phyloP scores from a whole-genome alignment of 2,113 vertebrate genomes.

The Daphoenositta chrysoptera region DNA sequence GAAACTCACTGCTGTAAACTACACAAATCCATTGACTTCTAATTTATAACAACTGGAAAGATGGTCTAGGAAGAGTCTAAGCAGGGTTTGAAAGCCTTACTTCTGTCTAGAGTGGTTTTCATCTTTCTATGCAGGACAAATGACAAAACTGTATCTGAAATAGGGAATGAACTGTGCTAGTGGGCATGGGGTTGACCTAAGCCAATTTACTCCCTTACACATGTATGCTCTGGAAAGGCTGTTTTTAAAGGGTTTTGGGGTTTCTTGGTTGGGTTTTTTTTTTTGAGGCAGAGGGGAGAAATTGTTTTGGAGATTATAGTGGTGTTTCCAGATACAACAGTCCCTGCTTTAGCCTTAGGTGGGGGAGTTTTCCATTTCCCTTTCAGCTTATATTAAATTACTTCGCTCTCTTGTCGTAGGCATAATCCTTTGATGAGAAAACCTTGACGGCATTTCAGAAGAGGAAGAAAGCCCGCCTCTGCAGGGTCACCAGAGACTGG shows the following conservation, averaged over 20 bases:
- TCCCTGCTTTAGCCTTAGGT: background rate
- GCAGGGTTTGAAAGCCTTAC: background rate
- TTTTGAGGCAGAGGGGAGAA: background rate
- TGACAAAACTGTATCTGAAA: background rate
- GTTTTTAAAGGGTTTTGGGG: background rate
- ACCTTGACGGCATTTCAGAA: background rate
- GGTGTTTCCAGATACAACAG: background rate
- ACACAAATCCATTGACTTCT: background rate
- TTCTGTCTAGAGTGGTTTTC: background rate
- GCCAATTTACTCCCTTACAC: background rate
- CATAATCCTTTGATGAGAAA: conserved; percentile 37
- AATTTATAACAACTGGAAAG: background rate
- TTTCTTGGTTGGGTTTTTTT: background rate
- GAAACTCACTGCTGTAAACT: background rate
- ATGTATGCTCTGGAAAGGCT: background rate
- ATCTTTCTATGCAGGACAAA: background rate
- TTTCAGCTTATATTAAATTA: conserved; percentile 41
- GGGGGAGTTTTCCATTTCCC: conserved; percentile 18
- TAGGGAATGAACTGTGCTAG: background rate
- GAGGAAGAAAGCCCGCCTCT: background rate
- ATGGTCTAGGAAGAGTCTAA: background rate
- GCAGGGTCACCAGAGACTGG: background rate
- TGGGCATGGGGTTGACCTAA: background rate
- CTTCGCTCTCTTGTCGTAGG: conserved; percentile 22
- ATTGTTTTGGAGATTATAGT: background rate